A percentile compares a stretch with the other conserved stretches of the same genome.
These are phyloP conservation scores for Neogale vison DNA, from an alignment of 2,113 vertebrate genomes.

Conservation along the genomic window DNA sequence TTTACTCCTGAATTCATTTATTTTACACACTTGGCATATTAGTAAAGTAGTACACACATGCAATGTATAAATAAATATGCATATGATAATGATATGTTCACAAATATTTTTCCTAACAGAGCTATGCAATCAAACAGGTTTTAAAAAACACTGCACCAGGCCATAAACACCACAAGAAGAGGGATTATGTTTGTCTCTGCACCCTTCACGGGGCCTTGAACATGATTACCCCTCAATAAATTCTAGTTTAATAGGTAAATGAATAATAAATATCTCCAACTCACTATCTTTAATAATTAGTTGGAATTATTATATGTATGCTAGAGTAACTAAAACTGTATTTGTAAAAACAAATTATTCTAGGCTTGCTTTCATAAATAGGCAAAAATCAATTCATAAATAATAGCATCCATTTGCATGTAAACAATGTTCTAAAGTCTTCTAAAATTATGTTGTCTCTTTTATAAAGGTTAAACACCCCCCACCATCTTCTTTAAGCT, in stretches of 20 bases:
- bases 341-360: slow-evolving; percentile 65
- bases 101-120: slow-evolving; percentile 38
- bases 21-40: neutral
- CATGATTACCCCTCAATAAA: neutral
- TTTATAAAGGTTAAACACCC: slow-evolving; percentile 56
- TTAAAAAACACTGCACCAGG: neutral
- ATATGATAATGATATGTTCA: neutral
- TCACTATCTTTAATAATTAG: slow-evolving; percentile 51
- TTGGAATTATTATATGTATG: slow-evolving; percentile 43
- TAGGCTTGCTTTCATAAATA: slow-evolving; percentile 49
- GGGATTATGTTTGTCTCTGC: neutral
- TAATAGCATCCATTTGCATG: slow-evolving; percentile 68
- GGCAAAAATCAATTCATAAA: slow-evolving; percentile 62
- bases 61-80: slow-evolving; percentile 13
- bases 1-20: neutral
- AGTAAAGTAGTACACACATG: neutral
- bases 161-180: neutral
- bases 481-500: slow-evolving; percentile 53
- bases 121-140: neutral
- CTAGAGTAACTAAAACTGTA: slow-evolving; percentile 62
- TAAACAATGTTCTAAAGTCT: slow-evolving; percentile 62
- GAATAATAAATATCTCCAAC: slow-evolving; percentile 11
- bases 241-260: slow-evolving; percentile 42
- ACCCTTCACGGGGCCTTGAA: neutral
- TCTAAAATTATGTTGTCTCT: slow-evolving; percentile 65